Evolutionary conservation across 2,113 vertebrate species (phyloP), one percentile per base, ranked within the genome.

Genomic region (Gymnorhina tibicen): DNA sequence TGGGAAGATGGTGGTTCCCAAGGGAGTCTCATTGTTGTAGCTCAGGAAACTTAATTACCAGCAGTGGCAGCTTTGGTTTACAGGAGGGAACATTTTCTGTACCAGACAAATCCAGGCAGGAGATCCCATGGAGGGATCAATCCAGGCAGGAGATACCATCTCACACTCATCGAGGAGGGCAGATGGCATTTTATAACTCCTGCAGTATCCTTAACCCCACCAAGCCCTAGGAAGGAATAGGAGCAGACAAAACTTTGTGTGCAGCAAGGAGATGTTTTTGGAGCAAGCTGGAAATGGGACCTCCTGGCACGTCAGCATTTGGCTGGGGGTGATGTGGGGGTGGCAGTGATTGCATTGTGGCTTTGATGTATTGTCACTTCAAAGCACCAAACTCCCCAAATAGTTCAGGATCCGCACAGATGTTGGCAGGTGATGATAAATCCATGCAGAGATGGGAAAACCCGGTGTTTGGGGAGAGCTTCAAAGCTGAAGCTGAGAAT

Each of bases 341-440:
- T 0, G 26, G 80, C 72, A 59, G 62, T 2, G 23, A 63, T 46
- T 22, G 73, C 0, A 0, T 24, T 39, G 58, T 2, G 8, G 55
- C 92, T 85, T 89, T 91, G 91, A 93, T 92, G 62, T 27, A 41
- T 72, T 41, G 80, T 88, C 89, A 89, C 87, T 96, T 95, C 84
- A 95, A 89, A 82, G 94, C 80, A 28, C 18, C 6, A 47, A 91
- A 44, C 35, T 64, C 91, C 56, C 39, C 10, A 0, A 30, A 60
- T 20, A 63, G 49, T 66, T 92, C 69, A 72, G 86, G 80, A 79
- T 93, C 39, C 0, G 22, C 3, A 4, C 68, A 35, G 93, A 27
- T 64, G 73, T 87, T 94, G 94, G 60, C 94, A 95, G 89, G 93
- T 91, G 94, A 92, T 95, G 87, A 82, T 89, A 95, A 95, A 94